phyloP scores from a whole-genome alignment of 1,140 invertebrate genomes.

The Drosophila subobscura region DNA sequence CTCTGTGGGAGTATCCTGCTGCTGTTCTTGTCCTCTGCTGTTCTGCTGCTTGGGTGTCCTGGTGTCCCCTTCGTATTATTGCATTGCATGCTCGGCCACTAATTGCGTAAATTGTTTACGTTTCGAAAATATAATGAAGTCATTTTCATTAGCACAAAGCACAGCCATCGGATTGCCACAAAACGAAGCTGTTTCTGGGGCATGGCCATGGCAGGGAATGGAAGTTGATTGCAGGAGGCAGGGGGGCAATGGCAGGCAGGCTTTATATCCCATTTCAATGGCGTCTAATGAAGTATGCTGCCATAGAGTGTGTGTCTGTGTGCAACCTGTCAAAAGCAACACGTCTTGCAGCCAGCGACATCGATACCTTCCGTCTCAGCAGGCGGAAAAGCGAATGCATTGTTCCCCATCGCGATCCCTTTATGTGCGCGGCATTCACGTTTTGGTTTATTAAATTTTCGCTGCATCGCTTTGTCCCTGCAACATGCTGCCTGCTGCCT shows the following conservation, averaged over 20 bases:
- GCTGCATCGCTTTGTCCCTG: conserved; percentile 51
- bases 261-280: conserved; percentile 38
- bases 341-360: conserved; percentile 52
- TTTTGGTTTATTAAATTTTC: conserved; percentile 81
- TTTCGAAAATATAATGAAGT: conserved; percentile 81
- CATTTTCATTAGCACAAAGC: conserved; percentile 77
- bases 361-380: conserved; percentile 57
- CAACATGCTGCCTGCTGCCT: conserved; percentile 3
- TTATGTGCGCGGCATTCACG: conserved; percentile 60
- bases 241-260: neutral
- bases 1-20: neutral
- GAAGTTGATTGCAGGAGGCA: neutral
- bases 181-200: conserved; percentile 32
- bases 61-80: conserved; percentile 28
- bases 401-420: too few species aligned
- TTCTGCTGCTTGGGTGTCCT: neutral
- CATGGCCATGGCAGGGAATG: conserved; percentile 2
- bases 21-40: conserved; percentile 2
- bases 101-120: conserved; percentile 81
- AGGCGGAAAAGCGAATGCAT: too few species aligned
- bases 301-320: neutral
- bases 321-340: conserved; percentile 42
- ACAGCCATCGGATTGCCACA: conserved; percentile 60
- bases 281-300: conserved; percentile 42
- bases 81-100: conserved; percentile 66